Conservation (phyloP, 2,113 vertebrate genomes). For the Leiothrix lutea region DNA sequence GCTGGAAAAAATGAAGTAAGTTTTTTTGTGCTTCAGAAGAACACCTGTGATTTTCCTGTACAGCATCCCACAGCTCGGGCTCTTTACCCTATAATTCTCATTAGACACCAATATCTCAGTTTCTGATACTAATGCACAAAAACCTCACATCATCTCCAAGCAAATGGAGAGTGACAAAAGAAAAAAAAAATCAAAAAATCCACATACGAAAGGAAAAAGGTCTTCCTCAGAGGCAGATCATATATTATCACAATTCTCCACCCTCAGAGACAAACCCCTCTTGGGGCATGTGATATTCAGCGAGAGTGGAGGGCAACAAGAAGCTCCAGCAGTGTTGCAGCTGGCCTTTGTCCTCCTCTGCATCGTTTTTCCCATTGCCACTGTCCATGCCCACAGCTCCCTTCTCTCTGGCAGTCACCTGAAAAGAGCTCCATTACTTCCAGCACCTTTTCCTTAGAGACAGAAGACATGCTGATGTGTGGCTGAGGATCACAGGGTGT, state of each 20-base stretch:
- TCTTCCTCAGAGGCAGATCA: neutral
- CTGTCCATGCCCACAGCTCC: neutral
- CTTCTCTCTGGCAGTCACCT: neutral
- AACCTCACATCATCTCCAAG: neutral
- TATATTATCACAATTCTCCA: neutral
- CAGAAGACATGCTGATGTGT: neutral
- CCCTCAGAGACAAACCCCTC: neutral
- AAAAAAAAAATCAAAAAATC: neutral
- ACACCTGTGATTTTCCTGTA: neutral
- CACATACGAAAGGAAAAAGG: neutral
- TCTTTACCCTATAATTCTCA: neutral
- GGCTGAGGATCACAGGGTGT: neutral
- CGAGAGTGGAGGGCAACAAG: neutral
- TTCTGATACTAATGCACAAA: neutral
- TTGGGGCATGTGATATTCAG: neutral
- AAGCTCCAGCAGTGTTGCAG: neutral
- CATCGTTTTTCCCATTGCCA: neutral
- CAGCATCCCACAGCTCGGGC: neutral
- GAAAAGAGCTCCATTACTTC: neutral
- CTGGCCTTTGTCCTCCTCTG: neutral
- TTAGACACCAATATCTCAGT: neutral
- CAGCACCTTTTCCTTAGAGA: neutral
- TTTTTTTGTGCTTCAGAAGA: neutral
- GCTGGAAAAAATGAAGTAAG: neutral
- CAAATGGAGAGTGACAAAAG: neutral